Percentiles rank a stretch among this genome's conserved stretches.
phyloP scores from a whole-genome alignment of 2,888 invertebrate species.

The Aporophyla nigra region DNA sequence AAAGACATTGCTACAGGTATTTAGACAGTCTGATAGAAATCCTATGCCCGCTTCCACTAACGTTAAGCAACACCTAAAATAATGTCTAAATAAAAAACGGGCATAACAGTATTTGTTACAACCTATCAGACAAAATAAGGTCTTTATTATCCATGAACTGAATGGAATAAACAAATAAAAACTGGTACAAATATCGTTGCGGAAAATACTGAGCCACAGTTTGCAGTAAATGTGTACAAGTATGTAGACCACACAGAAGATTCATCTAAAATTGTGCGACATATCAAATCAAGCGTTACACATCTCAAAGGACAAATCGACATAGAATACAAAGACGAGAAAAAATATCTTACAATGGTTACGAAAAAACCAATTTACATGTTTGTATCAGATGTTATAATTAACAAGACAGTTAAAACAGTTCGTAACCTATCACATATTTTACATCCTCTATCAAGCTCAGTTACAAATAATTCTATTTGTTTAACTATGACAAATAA shows the following conservation, averaged over 20 bases:
- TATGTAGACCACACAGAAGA: conserved; percentile 40
- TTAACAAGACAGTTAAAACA: conserved; percentile 77
- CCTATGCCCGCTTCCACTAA: neutral
- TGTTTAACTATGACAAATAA: conserved; percentile 82
- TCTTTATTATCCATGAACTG: neutral
- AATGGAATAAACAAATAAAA: neutral
- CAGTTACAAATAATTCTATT: conserved; percentile 73
- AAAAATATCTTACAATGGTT: conserved; percentile 73
- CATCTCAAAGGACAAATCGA: conserved; percentile 69
- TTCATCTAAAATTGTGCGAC: conserved; percentile 67
- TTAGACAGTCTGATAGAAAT: conserved; percentile 14
- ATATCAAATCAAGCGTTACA: conserved; percentile 69
- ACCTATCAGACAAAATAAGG: neutral
- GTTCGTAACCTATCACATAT: conserved; percentile 70
- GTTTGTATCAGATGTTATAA: conserved; percentile 72
- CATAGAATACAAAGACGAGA: conserved; percentile 69
- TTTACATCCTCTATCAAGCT: conserved; percentile 75
- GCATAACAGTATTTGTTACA: neutral
- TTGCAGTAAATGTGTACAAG: conserved; percentile 32
- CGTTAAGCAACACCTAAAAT: neutral
- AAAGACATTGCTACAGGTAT: conserved; percentile 7
- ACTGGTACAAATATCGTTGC: neutral
- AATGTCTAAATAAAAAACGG: no score
- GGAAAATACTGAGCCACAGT: conserved; percentile 6
- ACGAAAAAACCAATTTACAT: conserved; percentile 70